Evolutionary conservation across 2,888 invertebrate species (phyloP).

Genomic region (Pristionchus japonicus): DNA sequence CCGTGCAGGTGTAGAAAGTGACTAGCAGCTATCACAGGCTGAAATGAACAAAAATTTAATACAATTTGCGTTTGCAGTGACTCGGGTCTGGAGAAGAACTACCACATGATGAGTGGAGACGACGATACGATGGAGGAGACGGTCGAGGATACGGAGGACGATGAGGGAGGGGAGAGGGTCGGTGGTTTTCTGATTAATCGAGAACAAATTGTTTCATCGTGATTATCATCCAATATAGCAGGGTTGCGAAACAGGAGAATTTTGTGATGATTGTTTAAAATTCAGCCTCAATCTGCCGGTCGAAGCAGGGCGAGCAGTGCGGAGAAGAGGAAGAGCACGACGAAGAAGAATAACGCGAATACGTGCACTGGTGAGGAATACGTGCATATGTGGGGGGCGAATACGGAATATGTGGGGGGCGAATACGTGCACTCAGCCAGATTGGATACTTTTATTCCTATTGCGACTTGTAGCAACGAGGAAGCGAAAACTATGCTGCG

Average conservation of each 20-base stretch:
- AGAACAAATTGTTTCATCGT: too few species aligned
- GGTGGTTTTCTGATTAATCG: background rate
- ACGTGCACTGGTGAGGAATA: background rate
- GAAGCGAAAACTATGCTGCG: too few species aligned
- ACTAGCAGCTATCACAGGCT: too few species aligned
- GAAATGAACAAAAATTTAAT: too few species aligned
- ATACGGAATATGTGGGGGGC: background rate
- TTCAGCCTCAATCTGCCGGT: background rate
- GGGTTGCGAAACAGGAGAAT: too few species aligned
- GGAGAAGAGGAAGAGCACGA: background rate
- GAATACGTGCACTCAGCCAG: too few species aligned
- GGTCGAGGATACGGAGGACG: background rate
- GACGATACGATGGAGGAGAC: slow-evolving; percentile 2
- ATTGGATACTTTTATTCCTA: too few species aligned
- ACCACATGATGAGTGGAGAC: slow-evolving; percentile 7
- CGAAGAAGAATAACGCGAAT: too few species aligned
- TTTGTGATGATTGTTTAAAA: background rate
- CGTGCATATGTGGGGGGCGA: background rate
- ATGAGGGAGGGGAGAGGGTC: background rate
- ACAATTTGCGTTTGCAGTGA: background rate
- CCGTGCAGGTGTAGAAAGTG: too few species aligned
- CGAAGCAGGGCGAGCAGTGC: background rate
- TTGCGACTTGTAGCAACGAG: too few species aligned
- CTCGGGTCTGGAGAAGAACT: slow-evolving; percentile 20
- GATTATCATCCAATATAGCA: too few species aligned